A percentile compares a stretch with the other conserved stretches of the same genome.
Evolutionary conservation across 2,113 vertebrate genomes (phyloP).

Genomic region (Tretioscincus oriximinensis): DNA sequence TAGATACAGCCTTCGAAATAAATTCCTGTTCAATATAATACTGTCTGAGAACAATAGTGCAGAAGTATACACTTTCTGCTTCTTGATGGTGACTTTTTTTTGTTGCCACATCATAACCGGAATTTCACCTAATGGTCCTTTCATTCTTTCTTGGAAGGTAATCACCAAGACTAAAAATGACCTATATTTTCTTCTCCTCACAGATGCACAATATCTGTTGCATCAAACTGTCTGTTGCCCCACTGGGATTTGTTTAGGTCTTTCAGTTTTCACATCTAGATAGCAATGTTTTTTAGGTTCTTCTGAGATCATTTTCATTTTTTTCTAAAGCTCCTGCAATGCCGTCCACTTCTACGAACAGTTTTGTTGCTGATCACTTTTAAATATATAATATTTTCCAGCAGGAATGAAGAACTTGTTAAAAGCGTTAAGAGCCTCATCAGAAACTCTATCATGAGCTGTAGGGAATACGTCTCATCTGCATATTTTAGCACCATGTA

Average conservation of each 20-base stretch:
- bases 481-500: slow-evolving; percentile 30
- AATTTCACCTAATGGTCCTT: background rate
- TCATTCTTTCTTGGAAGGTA: background rate
- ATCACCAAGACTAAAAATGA: background rate
- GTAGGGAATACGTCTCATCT: slow-evolving; percentile 22
- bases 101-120: background rate
- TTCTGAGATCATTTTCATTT: background rate
- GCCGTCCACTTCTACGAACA: background rate
- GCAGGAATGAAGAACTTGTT: slow-evolving; percentile 8
- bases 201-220: background rate
- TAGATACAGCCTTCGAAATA: background rate
- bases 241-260: background rate
- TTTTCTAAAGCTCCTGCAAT: background rate
- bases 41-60: background rate
- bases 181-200: background rate
- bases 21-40: background rate
- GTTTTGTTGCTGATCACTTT: background rate
- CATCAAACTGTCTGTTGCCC: background rate
- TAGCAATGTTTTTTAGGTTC: background rate
- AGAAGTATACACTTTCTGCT: background rate
- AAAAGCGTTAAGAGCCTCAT: slow-evolving; percentile 14
- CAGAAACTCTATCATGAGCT: slow-evolving; percentile 20
- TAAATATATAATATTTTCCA: background rate
- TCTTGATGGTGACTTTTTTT: background rate
- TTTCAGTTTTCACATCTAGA: background rate